phyloP scores from a whole-genome alignment of 2,888 invertebrate species.

The Ferrisia virgata region DNA sequence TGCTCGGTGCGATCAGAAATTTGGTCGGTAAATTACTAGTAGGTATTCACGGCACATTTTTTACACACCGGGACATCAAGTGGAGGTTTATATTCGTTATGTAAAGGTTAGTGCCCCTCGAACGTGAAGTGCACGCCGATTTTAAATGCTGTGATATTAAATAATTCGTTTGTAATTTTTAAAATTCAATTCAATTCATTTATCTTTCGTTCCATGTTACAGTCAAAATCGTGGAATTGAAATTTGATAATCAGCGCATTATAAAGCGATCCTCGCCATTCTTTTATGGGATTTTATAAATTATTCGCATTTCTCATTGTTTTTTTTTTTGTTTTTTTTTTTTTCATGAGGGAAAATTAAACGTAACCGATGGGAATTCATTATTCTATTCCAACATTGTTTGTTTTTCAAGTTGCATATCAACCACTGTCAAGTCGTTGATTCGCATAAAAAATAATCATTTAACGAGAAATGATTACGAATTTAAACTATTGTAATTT shows the following conservation, averaged over 20 bases:
- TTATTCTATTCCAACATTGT: neutral
- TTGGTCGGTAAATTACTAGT: constrained; percentile 19
- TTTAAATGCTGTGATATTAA: constrained; percentile 21
- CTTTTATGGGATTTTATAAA: neutral
- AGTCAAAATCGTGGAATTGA: neutral
- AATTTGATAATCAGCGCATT: neutral
- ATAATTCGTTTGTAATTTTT: neutral
- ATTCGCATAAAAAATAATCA: neutral
- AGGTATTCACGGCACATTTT: neutral
- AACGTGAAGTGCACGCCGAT: neutral
- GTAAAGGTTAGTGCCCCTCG: neutral
- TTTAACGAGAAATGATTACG: neutral
- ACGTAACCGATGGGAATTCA: neutral
- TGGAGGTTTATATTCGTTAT: neutral
- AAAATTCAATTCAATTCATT: neutral
- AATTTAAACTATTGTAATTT: constrained; percentile 8
- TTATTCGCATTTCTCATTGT: neutral
- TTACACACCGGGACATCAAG: neutral
- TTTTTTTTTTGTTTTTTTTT: no score
- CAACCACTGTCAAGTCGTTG: neutral
- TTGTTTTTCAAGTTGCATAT: neutral
- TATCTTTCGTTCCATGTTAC: neutral
- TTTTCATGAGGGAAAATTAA: neutral
- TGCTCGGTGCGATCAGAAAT: constrained; percentile 44
- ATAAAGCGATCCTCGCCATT: neutral